Percentiles rank a stretch among this genome's conserved stretches.
These are phyloP conservation scores for Trachemys scripta DNA, from an alignment of 2,113 vertebrate species.

Conservation along the genomic window DNA sequence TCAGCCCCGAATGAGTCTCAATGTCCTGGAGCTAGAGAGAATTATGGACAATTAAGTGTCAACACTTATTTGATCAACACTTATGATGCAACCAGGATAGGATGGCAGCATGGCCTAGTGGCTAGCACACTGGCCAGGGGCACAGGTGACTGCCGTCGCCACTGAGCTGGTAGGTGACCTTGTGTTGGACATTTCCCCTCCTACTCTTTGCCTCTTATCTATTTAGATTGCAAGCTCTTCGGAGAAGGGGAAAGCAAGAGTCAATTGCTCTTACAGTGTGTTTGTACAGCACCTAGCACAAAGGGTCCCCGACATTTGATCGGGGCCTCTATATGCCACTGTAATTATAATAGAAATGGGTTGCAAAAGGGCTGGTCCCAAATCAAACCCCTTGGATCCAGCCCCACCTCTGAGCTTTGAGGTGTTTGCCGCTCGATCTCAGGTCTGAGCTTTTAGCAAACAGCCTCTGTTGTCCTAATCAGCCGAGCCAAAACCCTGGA, in stretches of 20 bases:
- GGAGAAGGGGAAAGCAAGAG: too few relatives aligned
- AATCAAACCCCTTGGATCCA: not conserved
- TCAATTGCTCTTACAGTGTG: too few relatives aligned
- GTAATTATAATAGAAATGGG: not conserved
- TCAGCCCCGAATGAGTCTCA: not conserved
- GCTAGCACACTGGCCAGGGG: not conserved
- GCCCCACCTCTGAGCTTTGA: not conserved
- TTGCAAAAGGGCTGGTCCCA: not conserved
- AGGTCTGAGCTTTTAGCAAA: not conserved
- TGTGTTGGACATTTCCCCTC: not conserved
- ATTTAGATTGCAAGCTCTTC: too few relatives aligned
- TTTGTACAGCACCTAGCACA: not conserved
- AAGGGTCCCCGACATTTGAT: not conserved
- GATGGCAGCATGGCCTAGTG: not conserved
- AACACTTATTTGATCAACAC: too few relatives aligned
- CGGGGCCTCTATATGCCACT: not conserved
- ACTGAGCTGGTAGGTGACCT: not conserved
- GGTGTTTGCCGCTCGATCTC: not conserved
- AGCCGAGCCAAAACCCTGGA: not conserved
- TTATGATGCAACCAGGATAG: not conserved
- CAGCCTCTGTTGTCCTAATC: not conserved
- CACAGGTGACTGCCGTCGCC: not conserved
- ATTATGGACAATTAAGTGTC: not conserved
- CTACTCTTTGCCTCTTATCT: not conserved
- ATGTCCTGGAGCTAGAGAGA: not conserved